phyloP scores from a whole-genome alignment of 2,888 invertebrate species.

The Standfussiana lucernea region DNA sequence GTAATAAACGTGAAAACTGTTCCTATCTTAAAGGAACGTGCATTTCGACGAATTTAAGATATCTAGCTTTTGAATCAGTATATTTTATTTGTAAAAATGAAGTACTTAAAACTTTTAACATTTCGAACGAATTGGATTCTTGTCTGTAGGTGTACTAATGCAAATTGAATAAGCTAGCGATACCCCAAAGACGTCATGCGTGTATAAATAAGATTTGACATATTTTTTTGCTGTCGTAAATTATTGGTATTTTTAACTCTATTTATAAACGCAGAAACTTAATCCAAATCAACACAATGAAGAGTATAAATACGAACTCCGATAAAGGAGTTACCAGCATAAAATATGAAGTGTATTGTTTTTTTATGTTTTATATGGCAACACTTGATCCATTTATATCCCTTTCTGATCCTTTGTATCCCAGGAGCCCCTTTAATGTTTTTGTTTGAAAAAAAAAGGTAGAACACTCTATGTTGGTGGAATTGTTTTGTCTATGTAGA shows the following conservation, averaged over 20 bases:
- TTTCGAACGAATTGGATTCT: background rate
- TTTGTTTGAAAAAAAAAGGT: conserved; percentile 63
- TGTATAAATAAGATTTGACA: background rate
- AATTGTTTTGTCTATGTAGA: conserved; percentile 55
- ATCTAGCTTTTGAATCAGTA: background rate
- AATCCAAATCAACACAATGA: conserved; percentile 23
- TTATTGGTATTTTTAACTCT: background rate
- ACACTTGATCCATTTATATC: conserved; percentile 45
- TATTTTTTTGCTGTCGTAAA: background rate
- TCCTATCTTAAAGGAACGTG: background rate
- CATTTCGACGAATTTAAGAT: background rate
- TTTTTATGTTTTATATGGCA: conserved; percentile 46
- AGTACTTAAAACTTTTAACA: too few species aligned
- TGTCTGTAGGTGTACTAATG: background rate
- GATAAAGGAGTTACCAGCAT: conserved; percentile 28
- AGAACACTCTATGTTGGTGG: conserved; percentile 56
- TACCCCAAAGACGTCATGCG: background rate
- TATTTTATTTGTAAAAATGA: background rate
- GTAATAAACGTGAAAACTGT: conserved; percentile 19
- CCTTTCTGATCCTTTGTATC: conserved; percentile 61
- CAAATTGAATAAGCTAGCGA: background rate
- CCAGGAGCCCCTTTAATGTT: conserved; percentile 54
- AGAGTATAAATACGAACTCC: conserved; percentile 14
- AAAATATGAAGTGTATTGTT: conserved; percentile 45
- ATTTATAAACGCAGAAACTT: background rate